A percentile compares a stretch with the other conserved stretches of the same genome.
Conservation (phyloP, 2,888 invertebrate species). For the Scaeva pyrastri region DNA sequence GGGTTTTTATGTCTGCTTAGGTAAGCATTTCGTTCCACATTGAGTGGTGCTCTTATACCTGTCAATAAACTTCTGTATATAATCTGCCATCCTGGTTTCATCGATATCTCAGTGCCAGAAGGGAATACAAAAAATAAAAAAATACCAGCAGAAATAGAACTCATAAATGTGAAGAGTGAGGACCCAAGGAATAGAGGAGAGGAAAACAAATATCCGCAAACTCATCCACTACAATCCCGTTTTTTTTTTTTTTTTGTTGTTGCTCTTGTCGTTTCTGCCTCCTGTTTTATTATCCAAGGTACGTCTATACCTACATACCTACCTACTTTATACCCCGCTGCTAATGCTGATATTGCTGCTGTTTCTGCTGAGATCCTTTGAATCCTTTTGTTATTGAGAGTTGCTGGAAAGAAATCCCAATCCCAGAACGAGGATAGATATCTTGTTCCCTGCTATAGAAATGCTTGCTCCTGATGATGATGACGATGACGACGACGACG, state of each 20-base stretch:
- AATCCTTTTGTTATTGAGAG: constrained; percentile 63
- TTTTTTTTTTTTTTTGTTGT: background rate
- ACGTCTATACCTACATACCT: constrained; percentile 9
- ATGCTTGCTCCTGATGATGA: constrained; percentile 1
- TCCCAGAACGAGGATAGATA: constrained; percentile 47
- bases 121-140: constrained; percentile 31
- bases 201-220: constrained; percentile 58
- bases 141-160: constrained; percentile 12
- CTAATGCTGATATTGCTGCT: constrained; percentile 10
- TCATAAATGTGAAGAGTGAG: constrained; percentile 24
- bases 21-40: constrained; percentile 69
- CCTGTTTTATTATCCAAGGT: constrained; percentile 30
- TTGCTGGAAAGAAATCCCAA: constrained; percentile 33
- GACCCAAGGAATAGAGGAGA: constrained; percentile 7
- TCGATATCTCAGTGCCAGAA: constrained; percentile 27
- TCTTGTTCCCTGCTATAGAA: background rate
- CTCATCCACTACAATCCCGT: constrained; percentile 70
- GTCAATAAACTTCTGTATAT: constrained; percentile 68
- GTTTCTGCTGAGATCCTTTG: constrained; percentile 45
- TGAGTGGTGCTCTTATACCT: constrained; percentile 47
- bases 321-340: constrained; percentile 5
- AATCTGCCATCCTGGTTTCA: constrained; percentile 53
- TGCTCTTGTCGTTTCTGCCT: constrained; percentile 28
- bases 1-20: constrained; percentile 67
- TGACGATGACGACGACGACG: background rate